Evolutionary conservation across 2,888 invertebrate species (phyloP), one percentile per base, ranked within the genome.

Genomic region (Drosophila cracens): DNA sequence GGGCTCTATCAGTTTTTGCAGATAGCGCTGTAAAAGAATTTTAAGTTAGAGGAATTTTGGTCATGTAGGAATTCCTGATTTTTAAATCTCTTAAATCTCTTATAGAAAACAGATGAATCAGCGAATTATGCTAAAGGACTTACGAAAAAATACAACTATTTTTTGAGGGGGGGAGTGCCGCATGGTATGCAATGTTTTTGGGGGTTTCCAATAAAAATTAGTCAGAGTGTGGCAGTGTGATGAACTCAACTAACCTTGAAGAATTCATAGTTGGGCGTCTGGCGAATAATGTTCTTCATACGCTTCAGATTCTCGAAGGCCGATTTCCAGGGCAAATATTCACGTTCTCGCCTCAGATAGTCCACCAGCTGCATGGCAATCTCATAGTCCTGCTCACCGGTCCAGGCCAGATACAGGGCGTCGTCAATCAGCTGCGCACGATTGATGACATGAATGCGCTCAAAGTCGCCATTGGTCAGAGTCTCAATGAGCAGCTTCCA

Each of bases 381-480:
- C 5, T 94, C 93, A 82, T 97, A 97, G 73, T 95, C 94, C 21
- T 96, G 93, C 64, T 95, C 93, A 40, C 95, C 95, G 29, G 94
- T 93, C 94, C 95, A 95, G 29, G 96, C 96, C 76, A 93, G 56
- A 34, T 95, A 96, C 72, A 96, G 94, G 0, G 96, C 95, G 92
- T 99, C 98, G 59, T 97, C 96, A 54, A 99, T 94, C 25, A 99
- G 93, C 89, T 97, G 97, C 0, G 97, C 97, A 38, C 98, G 94
- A 83, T 96, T 97, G 66, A 96, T 93, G 4, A 94, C 93, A 18
- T 96, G 95, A 52, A 98, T 95, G 25, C 87, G 88, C 1, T 91
- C 67, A 76, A 93, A 95, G 8, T 94, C 93, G 0, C 93, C 92
- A 38, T 94, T 94, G 74, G 94, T 94, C 57, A 97, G 92, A 0